Percentiles rank a stretch among this genome's conserved stretches.
Conservation (phyloP, 1,140 invertebrate species). For the Anastrepha ludens region DNA sequence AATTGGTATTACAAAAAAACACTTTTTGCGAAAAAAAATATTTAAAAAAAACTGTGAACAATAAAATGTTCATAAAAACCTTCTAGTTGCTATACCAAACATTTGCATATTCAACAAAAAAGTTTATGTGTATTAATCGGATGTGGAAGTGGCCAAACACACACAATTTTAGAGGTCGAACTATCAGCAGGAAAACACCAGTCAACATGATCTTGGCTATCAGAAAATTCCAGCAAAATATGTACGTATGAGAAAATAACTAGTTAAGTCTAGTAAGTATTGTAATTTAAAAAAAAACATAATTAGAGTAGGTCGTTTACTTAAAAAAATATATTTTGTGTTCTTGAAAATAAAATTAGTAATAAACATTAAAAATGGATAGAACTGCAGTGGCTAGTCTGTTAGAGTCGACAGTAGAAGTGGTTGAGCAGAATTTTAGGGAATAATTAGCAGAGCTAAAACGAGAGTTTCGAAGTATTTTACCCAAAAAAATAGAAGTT, state of each 20-base stretch:
- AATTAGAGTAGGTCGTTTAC: no score
- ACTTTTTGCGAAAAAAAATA: constrained; percentile 11
- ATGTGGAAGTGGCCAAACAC: no score
- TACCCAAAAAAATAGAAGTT: constrained; percentile 14
- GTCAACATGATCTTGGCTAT: no score
- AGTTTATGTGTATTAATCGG: no score
- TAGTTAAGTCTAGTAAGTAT: no score
- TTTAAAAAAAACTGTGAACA: neutral
- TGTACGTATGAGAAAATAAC: no score
- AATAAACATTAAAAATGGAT: constrained; percentile 43
- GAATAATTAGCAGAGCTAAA: neutral
- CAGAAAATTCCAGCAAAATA: no score
- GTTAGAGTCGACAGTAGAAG: constrained; percentile 7
- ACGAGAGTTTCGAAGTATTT: constrained; percentile 11
- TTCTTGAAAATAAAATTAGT: constrained; percentile 12
- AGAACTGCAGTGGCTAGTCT: neutral
- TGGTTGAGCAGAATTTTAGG: neutral
- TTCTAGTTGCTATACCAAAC: no score
- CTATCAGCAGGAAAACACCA: no score
- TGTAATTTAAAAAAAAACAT: no score
- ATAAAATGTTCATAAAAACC: neutral
- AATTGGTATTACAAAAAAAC: neutral
- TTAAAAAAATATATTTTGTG: constrained; percentile 10
- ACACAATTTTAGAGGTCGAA: no score
- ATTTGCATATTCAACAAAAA: no score